Evolutionary conservation across 2,888 invertebrate species (phyloP), one percentile per base, ranked within the genome.

Genomic region (Ommatoiulus sabulosus): DNA sequence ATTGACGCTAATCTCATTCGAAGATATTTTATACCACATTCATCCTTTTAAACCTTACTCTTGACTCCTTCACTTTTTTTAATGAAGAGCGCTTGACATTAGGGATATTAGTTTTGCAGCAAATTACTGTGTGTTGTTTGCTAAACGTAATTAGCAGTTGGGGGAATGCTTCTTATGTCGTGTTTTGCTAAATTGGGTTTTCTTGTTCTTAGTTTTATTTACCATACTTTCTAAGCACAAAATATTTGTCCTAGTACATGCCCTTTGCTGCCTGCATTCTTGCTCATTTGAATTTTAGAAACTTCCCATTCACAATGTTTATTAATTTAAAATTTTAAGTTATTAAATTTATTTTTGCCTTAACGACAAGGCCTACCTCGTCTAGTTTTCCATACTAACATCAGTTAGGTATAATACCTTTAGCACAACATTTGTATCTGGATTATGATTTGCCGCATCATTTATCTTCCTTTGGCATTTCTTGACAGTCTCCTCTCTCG

Each of bases 401-500:
- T 24, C 24, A 24, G 35, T 12, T 35, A 35, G 35, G 2, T 35
- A 35, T 35, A 35, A 35, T 35, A 15, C 15, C 15, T 24, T 80
- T 43, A 10, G 35, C 80, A 3, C 35, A 24, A 35, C 80, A 12
- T 80, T 80, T 80, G 80, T 24, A 80, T 35, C 80, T 80, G 80
- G 80, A 80, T 80, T 80, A 80, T 80, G 4, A 35, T 80, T 80
- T 35, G 80, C 35, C 35, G 35, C 35, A 6, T 7, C 10, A 10
- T 72, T 72, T 24, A 43, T 80, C 35, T 43, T 80, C 12, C 80
- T 80, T 80, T 80, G 80, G 35, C 35, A 80, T 80, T 80, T 80
- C 80, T 80, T 80, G 35, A 12, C 80, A 15, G 80, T 80, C n/a
- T 7, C 43, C 87, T 87, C 57, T 46, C 87, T 43, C 44, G 86